Evolutionary conservation across 2,888 invertebrate species (phyloP), one percentile per base, ranked within the genome.

Genomic region (Idaea biselata): DNA sequence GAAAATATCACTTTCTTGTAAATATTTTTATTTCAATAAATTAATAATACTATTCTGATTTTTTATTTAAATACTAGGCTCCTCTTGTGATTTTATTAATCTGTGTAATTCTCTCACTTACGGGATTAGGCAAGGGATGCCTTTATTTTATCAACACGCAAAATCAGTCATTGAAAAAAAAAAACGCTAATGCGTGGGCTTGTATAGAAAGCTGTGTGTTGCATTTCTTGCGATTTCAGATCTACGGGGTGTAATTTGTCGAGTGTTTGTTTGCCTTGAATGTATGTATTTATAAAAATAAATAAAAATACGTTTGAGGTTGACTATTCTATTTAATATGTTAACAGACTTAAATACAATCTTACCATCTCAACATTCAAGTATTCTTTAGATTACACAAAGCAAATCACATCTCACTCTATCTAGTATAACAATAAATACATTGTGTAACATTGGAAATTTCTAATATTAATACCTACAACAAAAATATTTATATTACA

Each of bases 291-390:
- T 59, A 59, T 54, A n/a, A 55, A 56, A 59, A 58, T 55, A 77
- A 84, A 82, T 76, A 71, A 84, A 82, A 82, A 68, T 68, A 71
- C 59, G 16, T 56, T 63, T 71, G 70, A 74, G 73, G 78, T 79
- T 86, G 86, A 86, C 79, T 68, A 65, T 77, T 88, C 84, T 89
- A 88, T 86, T 86, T 84, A 84, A 81, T 86, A 82, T 76, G 78
- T 63, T 89, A 92, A 91, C 91, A 92, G 89, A 91, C 89, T 91
- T 86, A 87, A 89, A 91, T 88, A 91, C 89, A 85, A 84, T 88
- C 81, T 86, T 87, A 83, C 78, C 68, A 79, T 79, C 76, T 77
- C 84, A 89, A 87, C 89, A 88, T 87, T 84, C 75, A 85, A 84
- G 80, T 82, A 82, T 82, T 84, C 82, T 84, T 75, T 73, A 78